Base-by-base conservation (phyloP, 1,140 invertebrate genomes). In the Drosophila paulistorum region DNA sequence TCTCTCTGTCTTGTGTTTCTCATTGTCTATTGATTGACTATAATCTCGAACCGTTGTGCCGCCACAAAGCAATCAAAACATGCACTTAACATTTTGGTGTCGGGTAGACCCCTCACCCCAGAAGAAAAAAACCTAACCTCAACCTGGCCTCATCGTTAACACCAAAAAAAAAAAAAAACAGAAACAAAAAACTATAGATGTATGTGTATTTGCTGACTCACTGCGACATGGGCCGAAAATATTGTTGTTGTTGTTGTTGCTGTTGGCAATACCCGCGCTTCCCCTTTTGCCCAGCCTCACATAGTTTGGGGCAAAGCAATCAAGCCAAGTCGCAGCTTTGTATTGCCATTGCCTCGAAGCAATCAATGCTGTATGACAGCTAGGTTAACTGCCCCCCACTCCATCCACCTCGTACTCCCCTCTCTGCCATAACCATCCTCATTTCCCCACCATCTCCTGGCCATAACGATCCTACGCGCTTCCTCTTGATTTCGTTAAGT, bases 401-500 rank as follows among this genome's bases (percentile, higher is more conserved):
- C 26, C 26, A 30, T 30, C 26, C 26, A 30, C 26, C 26, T 30
- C 5, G 2, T 5, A 2, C 26, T 30, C 20, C 20, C 26, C 35
- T 11, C 55, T 0, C 13, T n/a, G 7, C 3, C 51, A 7, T 33
- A 23, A 1, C 45, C 45, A 48, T 7, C 42, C 3, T 45, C 42
- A 9, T 20, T 7, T 20, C 2, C 45, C 14, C 14, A 26, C 45
- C 33, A 66, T 66, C 59, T 37, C 13, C 39, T 35, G 41, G 11
- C 55, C 58, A 14, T 58, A 58, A 59, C 77, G 83, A 83, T 89
- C 70, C 83, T 83, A 89, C 84, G 82, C 83, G 84, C 84, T 87
- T 87, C 84, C 84, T 87, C 80, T 89, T 87, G 85, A 89, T 89
- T 87, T 87, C 84, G 83, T 87, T 87, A 87, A 87, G 84, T 87